phyloP scores from a whole-genome alignment of 2,888 invertebrate genomes.

The Tachina grossa region DNA sequence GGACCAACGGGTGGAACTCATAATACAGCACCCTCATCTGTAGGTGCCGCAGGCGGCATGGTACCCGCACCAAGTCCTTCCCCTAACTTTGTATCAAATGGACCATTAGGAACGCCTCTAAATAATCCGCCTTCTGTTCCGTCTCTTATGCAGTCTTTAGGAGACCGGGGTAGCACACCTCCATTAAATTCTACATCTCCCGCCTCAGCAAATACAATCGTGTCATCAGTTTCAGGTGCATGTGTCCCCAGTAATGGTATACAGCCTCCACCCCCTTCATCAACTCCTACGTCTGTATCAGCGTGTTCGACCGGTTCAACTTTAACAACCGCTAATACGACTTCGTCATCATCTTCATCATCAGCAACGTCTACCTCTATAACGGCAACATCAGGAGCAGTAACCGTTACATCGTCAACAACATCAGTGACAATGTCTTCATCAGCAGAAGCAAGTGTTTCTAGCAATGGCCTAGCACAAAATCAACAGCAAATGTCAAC shows the following conservation, averaged over 20 bases:
- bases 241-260: constrained; percentile 78
- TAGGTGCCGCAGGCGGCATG: constrained; percentile 75
- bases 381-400: constrained; percentile 48
- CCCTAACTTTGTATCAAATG: constrained; percentile 82
- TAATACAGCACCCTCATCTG: constrained; percentile 55
- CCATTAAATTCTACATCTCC: constrained; percentile 82
- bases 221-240: constrained; percentile 54
- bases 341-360: constrained; percentile 34
- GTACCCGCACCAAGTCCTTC: constrained; percentile 84
- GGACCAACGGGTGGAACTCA: constrained; percentile 70
- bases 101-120: constrained; percentile 84
- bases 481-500: constrained; percentile 74
- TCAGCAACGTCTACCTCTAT: constrained; percentile 58
- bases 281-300: constrained; percentile 63
- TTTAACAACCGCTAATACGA: constrained; percentile 55
- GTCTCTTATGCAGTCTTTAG: constrained; percentile 84
- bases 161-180: constrained; percentile 82
- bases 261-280: constrained; percentile 43
- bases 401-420: constrained; percentile 52
- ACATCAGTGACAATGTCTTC: constrained; percentile 48
- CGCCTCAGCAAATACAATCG: constrained; percentile 76
- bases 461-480: constrained; percentile 65
- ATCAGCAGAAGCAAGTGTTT: constrained; percentile 61
- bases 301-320: constrained; percentile 58
- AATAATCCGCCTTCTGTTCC: constrained; percentile 86